Evolutionary conservation across 1,140 invertebrate species (phyloP).

Genomic region (Megathymus violae): DNA sequence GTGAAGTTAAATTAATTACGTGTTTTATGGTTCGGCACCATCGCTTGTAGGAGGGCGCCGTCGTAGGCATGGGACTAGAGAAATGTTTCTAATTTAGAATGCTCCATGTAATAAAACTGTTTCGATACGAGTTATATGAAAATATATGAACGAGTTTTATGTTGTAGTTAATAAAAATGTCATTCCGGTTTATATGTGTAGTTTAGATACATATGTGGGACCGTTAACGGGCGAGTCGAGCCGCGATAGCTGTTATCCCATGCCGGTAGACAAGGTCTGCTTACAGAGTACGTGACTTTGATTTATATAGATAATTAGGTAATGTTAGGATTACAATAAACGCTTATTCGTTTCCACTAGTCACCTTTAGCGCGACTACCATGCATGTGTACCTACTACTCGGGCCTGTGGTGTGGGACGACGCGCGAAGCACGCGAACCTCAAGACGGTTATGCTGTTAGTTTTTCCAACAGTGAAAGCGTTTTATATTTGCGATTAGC

Average conservation of each 20-base stretch:
- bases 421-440: too few species aligned
- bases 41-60: constrained; percentile 15
- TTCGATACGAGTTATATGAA: constrained; percentile 17
- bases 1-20: constrained; percentile 28
- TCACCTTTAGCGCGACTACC: too few species aligned
- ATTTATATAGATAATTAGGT: too few species aligned
- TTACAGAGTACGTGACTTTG: too few species aligned
- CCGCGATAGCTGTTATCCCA: not conserved
- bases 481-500: too few species aligned
- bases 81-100: constrained; percentile 24
- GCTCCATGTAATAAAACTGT: constrained; percentile 20
- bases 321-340: too few species aligned
- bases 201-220: not conserved
- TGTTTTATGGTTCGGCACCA: constrained; percentile 22
- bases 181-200: constrained; percentile 8
- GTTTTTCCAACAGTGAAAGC: too few species aligned
- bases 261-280: too few species aligned
- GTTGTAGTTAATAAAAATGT: constrained; percentile 22
- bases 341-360: too few species aligned
- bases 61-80: constrained; percentile 9
- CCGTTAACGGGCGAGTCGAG: not conserved
- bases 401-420: too few species aligned
- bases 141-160: constrained; percentile 20
- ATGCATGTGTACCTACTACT: too few species aligned
- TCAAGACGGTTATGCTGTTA: too few species aligned